Conservation (phyloP, 92 coral and sea anemone species). For the Palythoa grandiflora region DNA sequence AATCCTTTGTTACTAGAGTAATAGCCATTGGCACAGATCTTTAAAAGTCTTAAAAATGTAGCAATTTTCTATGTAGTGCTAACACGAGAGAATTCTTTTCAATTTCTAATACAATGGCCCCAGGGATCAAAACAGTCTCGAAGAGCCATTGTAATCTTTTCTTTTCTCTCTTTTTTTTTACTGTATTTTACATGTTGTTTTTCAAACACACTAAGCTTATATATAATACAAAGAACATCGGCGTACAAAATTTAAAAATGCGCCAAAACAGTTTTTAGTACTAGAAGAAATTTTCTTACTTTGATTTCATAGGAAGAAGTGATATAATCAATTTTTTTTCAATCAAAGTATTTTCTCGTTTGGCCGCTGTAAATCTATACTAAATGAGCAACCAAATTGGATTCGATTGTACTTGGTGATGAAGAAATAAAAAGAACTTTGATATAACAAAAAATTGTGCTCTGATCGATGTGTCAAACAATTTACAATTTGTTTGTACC, state of each 20-base stretch:
- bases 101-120: neutral
- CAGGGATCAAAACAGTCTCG: neutral
- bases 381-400: neutral
- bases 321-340: neutral
- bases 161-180: neutral
- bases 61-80: neutral
- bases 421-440: neutral
- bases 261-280: neutral
- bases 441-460: neutral
- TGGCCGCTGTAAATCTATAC: neutral
- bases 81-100: neutral
- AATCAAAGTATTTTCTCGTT: neutral
- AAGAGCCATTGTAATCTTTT: neutral
- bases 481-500: slow-evolving; percentile 26
- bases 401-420: neutral
- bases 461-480: slow-evolving; percentile 19
- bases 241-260: neutral
- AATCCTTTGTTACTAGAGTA: no score
- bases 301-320: neutral
- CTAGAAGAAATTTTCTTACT: neutral
- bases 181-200: neutral
- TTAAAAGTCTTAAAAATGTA: neutral
- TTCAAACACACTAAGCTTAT: no score
- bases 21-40: neutral
- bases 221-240: no score